Evolutionary conservation across 2,888 invertebrate genomes (phyloP).

Genomic region (Laspeyria flexula): DNA sequence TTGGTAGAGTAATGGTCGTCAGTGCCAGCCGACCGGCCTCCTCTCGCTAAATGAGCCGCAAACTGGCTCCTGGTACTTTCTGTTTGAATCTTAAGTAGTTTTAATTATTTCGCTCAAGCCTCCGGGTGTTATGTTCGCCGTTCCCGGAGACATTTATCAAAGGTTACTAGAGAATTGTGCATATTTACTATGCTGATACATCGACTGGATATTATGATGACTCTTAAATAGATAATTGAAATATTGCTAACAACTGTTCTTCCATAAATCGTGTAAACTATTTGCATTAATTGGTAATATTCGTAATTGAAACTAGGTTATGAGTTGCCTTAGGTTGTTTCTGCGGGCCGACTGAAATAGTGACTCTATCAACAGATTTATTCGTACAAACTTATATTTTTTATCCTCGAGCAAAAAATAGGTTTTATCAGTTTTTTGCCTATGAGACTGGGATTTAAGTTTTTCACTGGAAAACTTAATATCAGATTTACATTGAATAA

Average conservation of each 20-base stretch:
- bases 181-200: constrained; percentile 47
- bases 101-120: constrained; percentile 82
- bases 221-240: constrained; percentile 55
- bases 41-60: constrained; percentile 72
- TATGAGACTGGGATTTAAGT: too few relatives aligned
- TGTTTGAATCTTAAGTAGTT: constrained; percentile 84
- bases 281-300: constrained; percentile 38
- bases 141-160: constrained; percentile 72
- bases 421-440: too few relatives aligned
- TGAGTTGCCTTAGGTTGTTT: background rate
- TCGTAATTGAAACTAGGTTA: constrained; percentile 15
- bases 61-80: constrained; percentile 75
- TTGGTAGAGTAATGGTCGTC: constrained; percentile 75
- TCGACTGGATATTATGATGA: constrained; percentile 60
- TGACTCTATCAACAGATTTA: background rate
- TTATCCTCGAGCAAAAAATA: too few relatives aligned
- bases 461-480: too few relatives aligned
- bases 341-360: background rate
- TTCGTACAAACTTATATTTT: too few relatives aligned
- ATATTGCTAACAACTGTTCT: constrained; percentile 48
- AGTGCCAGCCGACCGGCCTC: constrained; percentile 58
- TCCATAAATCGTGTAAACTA: constrained; percentile 34
- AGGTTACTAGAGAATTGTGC: constrained; percentile 30
- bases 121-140: constrained; percentile 62
- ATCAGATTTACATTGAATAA: too few relatives aligned